Base-by-base conservation (phyloP, 35 echinoderm and acorn worm genomes). In the Amphiura filiformis region DNA sequence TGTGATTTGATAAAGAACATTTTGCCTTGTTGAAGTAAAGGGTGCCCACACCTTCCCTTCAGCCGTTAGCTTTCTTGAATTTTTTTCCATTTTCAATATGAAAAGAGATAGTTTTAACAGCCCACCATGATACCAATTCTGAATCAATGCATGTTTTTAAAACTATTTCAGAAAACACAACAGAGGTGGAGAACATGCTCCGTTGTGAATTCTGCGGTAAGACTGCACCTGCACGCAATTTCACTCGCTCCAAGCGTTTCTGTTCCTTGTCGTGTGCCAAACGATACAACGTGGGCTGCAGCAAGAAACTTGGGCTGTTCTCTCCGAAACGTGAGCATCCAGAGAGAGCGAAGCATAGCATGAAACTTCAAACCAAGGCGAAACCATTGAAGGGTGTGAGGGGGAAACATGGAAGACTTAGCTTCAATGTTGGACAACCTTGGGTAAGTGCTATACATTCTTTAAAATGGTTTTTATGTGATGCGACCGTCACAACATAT, bases 191-290 rank as follows among this genome's bases (percentile, higher is more conserved):
- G n/a, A 89, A 49, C 7, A 39, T 88, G 37, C 84, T 99, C 36
- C 90, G 93, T 2, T 99, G 96, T 37, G 96, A 99, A 56, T 99
- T 99, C 70, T 99, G 96, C 31, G 96, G 96, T 80, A 99, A 94
- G 77, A 84, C 87, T 87, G 96, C 94, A 65, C 82, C 87, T 5
- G 84, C 93, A 32, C 93, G 90, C 56, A 99, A 99, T 65, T 99
- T 99, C 80, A 99, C 92, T 65, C 79, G 96, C 37, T 99, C 96
- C 34, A 99, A 99, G 81, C 42, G 96, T 14, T 99, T 99, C 77
- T 99, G 96, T 52, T 99, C 96, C 41, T 89, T 99, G 93, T 90
- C 96, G n/a, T 99, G 96, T 91, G 93, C 93, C 76, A 99, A 95
- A 40, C 90, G 93, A 15, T 98, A 98, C 90, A 98, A 98, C 39